A percentile compares a stretch with the other conserved stretches of the same genome.
Evolutionary conservation across 2,888 invertebrate genomes (phyloP).

Genomic region (Archips xylosteana): DNA sequence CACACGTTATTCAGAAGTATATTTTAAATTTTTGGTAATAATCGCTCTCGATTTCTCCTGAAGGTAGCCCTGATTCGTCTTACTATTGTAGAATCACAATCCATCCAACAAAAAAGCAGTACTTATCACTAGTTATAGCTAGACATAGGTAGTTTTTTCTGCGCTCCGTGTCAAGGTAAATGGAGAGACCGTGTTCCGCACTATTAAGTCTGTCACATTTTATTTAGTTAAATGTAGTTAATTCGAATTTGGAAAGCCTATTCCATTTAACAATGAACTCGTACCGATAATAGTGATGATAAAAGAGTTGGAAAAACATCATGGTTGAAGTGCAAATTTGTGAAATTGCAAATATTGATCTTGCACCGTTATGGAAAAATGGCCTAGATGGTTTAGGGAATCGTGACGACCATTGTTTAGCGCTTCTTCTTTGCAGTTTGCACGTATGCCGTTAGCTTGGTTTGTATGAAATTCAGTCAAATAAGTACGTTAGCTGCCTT

Average conservation of each 20-base stretch:
- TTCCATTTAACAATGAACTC: not conserved
- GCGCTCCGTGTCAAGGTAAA: not conserved
- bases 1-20: not conserved
- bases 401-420: slow-evolving; percentile 1
- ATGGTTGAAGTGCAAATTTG: slow-evolving; percentile 3
- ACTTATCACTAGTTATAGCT: not conserved
- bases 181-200: not conserved
- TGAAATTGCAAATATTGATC: slow-evolving; percentile 9
- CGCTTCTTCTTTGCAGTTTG: not conserved
- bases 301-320: not conserved
- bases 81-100: not conserved
- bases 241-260: not conserved
- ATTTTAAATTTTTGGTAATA: not conserved
- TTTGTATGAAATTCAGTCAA: not conserved
- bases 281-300: not conserved
- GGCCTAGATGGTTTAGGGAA: slow-evolving; percentile 1
- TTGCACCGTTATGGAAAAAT: slow-evolving; percentile 5
- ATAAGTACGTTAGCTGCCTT: not conserved
- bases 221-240: not conserved
- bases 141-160: not conserved
- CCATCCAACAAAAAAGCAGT: not conserved
- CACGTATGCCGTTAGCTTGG: not conserved
- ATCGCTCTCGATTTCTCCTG: not conserved
- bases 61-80: not conserved
- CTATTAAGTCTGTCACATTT: not conserved